Conservation (phyloP, 2,113 vertebrate genomes). For the Leptocoma aspasia region DNA sequence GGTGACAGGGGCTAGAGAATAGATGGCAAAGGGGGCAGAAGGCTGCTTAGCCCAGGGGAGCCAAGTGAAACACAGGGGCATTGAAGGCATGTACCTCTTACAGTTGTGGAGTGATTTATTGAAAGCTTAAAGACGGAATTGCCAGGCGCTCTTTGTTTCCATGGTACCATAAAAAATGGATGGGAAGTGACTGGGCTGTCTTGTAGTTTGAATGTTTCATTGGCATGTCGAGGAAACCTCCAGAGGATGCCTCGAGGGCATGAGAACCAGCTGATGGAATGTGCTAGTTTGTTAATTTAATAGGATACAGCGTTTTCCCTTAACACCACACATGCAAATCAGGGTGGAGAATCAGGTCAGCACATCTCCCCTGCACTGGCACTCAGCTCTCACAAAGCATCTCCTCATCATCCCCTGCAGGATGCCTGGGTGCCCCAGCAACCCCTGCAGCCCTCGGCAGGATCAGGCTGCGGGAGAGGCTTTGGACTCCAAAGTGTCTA, state of each 20-base stretch:
- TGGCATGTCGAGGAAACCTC: slow-evolving; percentile 57
- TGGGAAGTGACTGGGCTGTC: slow-evolving; percentile 62
- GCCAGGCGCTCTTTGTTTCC: slow-evolving; percentile 55
- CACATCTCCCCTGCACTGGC: not conserved
- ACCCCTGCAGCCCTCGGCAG: accelerated
- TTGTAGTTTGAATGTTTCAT: slow-evolving; percentile 54
- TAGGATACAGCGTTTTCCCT: slow-evolving; percentile 34
- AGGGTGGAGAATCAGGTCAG: slow-evolving; percentile 47
- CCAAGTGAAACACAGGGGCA: not conserved
- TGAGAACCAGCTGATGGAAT: slow-evolving; percentile 55
- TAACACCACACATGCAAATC: slow-evolving; percentile 6
- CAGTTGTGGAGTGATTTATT: slow-evolving; percentile 47
- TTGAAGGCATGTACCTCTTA: not conserved
- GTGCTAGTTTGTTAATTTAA: slow-evolving; percentile 65
- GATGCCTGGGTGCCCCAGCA: not conserved
- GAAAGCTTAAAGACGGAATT: slow-evolving; percentile 19
- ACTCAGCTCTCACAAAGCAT: not conserved
- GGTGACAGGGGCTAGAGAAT: not conserved
- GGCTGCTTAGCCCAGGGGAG: not conserved
- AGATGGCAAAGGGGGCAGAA: not conserved
- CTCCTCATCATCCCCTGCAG: not conserved
- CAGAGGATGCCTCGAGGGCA: slow-evolving; percentile 63
- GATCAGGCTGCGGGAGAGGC: not conserved
- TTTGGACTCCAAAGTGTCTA: not conserved
- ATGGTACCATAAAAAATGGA: slow-evolving; percentile 66